Evolutionary conservation across 2,888 invertebrate species (phyloP), one percentile per base, ranked within the genome.

Genomic region (Oasisia sp.): DNA sequence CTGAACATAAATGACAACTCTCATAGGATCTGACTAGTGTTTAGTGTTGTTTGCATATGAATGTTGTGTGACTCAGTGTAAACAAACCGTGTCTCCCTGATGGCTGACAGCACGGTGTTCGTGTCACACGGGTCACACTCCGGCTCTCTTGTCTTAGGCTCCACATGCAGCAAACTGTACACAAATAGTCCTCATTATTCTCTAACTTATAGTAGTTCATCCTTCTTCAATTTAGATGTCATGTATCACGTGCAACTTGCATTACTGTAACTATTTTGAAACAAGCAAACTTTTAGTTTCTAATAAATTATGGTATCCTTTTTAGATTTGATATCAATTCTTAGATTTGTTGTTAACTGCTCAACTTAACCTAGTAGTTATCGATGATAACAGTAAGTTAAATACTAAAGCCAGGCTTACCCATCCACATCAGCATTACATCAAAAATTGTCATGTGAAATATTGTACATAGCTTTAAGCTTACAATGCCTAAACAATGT

Each of bases 11-110:
- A 74, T 74, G 19, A 14, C 74, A 74, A 74, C 19, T 4, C 19
- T 74, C 19, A 27, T 74, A 19, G 14, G 74, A 74, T 3, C 19
- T 1, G 27, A 74, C 74, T 74, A 27, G 19, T 14, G 14, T 14
- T n/a, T 19, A 58, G 58, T 58, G 4, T 4, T 58, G 58, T 58
- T 14, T 74, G 19, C 27, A 74, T 27, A 27, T 74, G 74, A 74
- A 74, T 1, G 50, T 50, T 12, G 50, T 50, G 12, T 50, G 9
- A 50, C 50, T 7, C 0, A 9, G 50, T 50, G 8, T 50, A 8
- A 50, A 50, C 50, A 74, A 74, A 74, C 74, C 74, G 74, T 74
- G 14, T 74, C n/a, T 74, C 74, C 74, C 74, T 74, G n/a, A 74
- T 74, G 74, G 74, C 74, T 27, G 74, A 74, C n/a, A 74, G 74